Evolutionary conservation across 1,140 invertebrate species (phyloP), one percentile per base, ranked within the genome.

Genomic region (Spodoptera litura): DNA sequence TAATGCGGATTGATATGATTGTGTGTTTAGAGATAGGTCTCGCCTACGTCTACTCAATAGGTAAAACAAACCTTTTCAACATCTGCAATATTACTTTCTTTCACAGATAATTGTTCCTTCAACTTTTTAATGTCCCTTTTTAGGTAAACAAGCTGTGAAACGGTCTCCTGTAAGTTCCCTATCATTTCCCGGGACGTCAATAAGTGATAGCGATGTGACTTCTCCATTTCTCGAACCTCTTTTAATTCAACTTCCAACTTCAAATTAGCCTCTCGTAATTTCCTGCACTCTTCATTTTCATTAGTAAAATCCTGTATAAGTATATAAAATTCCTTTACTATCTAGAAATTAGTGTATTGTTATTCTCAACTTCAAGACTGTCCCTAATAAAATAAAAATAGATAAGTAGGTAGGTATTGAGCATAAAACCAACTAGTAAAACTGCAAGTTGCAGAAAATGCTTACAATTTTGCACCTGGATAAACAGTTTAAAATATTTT

Each of bases 141-240:
- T 8, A 94, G 76, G 84, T 92, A 92, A 53, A 94, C 88, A 12
- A 95, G 78, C 49, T 94, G 91, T 13, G 94, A 92, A 25, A 95
- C 91, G 8, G 92, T 93, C 58, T 92, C 88, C 82, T 95, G 94
- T 56, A 95, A 86, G 73, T 92, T 94, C 25, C 79, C 89, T 44
- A 95, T 94, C 87, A 95, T 93, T 87, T 95, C 91, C 51, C 92
- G 85, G 25, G 93, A 92, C 12, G 84, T 87, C 58, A 89, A 77
- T 58, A 94, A 89, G 79, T 92, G 88, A 70, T 89, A 90, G 13
- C 89, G 87, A 82, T 94, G 92, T 0, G 89, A 90, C 76, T 94
- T 94, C 81, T 93, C 91, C 15, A 89, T 80, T 79, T 94, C 92
- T 3, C 83, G 83, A 9, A 85, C 71, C 78, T 94, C 88, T 80